Evolutionary conservation across 1,140 invertebrate species (phyloP).

Genomic region (Cyrtorhinus lividipennis): DNA sequence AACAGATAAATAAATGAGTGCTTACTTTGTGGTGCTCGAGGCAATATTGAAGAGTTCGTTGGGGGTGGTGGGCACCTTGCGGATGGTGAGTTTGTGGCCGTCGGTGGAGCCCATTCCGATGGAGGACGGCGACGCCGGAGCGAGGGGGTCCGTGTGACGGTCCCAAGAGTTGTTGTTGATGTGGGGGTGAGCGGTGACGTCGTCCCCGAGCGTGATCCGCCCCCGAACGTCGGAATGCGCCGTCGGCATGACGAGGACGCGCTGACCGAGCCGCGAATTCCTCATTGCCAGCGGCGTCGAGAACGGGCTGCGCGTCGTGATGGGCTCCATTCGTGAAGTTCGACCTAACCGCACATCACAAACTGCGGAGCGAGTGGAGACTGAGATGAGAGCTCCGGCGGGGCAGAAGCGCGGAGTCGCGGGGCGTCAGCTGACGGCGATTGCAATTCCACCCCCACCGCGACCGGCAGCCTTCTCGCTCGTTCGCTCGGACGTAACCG

Average conservation of each 20-base stretch:
- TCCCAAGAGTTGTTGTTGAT: slow-evolving; percentile 7
- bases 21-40: slow-evolving; percentile 65
- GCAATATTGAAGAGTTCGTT: slow-evolving; percentile 65
- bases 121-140: slow-evolving; percentile 40
- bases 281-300: not conserved
- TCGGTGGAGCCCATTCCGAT: slow-evolving; percentile 74
- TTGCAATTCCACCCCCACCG: not conserved
- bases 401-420: not conserved
- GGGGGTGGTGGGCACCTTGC: slow-evolving; percentile 63
- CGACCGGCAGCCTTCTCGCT: too few species aligned
- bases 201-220: slow-evolving; percentile 8
- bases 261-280: not conserved
- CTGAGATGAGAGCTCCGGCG: not conserved
- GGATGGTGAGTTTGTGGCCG: slow-evolving; percentile 65
- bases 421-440: not conserved
- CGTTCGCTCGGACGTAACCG: too few species aligned
- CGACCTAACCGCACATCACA: not conserved
- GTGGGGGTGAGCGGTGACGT: not conserved
- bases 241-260: slow-evolving; percentile 7
- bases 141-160: slow-evolving; percentile 18
- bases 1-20: too few species aligned
- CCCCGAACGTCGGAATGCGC: slow-evolving; percentile 7
- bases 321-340: not conserved
- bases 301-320: slow-evolving; percentile 4
- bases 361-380: not conserved